These are phyloP conservation scores for Trachelus iudaicus DNA, from an alignment of 2,888 invertebrate species.

Conservation along the genomic window DNA sequence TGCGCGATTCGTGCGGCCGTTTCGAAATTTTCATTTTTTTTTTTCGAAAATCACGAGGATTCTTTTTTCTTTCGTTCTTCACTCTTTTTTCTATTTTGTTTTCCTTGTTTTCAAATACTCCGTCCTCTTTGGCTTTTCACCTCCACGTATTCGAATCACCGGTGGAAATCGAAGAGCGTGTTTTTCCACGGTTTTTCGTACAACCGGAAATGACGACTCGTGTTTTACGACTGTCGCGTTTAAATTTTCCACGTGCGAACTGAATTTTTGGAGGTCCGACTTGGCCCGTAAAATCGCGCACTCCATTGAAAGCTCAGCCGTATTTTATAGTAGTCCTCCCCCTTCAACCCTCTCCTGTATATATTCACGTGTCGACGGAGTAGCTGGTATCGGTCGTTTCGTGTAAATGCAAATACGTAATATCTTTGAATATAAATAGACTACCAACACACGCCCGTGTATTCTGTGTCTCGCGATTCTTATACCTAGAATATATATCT, in stretches of 20 bases:
- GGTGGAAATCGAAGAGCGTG: neutral
- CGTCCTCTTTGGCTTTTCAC: conserved; percentile 25
- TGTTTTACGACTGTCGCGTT: neutral
- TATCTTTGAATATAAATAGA: neutral
- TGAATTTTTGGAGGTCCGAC: neutral
- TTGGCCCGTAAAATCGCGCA: conserved; percentile 33
- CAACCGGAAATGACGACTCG: neutral
- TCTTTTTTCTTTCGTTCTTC: neutral
- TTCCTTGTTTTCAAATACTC: neutral
- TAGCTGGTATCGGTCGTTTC: neutral
- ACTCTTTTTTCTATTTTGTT: neutral
- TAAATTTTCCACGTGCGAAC: neutral
- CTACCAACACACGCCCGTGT: no score
- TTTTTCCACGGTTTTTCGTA: conserved; percentile 24
- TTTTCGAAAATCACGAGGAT: neutral
- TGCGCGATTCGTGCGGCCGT: no score
- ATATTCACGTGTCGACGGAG: neutral
- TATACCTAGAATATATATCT: no score
- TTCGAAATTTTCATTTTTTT: conserved; percentile 2
- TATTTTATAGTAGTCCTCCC: conserved; percentile 31
- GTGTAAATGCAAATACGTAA: neutral
- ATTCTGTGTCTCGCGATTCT: no score
- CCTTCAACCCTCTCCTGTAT: neutral
- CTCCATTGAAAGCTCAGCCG: conserved; percentile 40
- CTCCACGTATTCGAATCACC: neutral